phyloP scores from a whole-genome alignment of 2,113 vertebrate genomes.

The Poecile atricapillus region DNA sequence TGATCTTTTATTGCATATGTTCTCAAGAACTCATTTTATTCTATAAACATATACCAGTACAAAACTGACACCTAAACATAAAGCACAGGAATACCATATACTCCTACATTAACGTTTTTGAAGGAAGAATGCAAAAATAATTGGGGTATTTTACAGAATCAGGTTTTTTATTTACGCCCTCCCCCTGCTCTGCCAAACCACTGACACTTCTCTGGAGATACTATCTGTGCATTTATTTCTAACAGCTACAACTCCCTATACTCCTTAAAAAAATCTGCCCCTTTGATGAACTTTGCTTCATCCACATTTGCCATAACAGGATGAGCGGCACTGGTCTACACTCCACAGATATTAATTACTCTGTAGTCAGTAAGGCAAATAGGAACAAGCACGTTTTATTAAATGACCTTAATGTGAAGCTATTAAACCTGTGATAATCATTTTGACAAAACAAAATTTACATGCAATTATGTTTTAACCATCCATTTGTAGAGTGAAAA shows the following conservation, averaged over 20 bases:
- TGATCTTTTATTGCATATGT: neutral
- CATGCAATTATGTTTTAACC: neutral
- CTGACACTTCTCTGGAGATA: neutral
- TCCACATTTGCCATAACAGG: accelerated
- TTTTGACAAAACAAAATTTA: neutral
- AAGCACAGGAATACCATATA: neutral
- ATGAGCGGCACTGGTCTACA: neutral
- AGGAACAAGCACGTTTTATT: neutral
- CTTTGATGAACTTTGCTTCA: neutral
- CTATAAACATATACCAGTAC: neutral
- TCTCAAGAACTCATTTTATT: neutral
- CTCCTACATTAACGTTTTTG: neutral
- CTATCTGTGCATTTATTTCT: neutral
- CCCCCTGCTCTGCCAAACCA: neutral
- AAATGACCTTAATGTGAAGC: neutral
- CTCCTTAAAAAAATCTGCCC: neutral
- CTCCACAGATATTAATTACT: neutral
- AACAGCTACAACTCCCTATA: neutral
- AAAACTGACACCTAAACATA: neutral
- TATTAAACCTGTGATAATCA: neutral
- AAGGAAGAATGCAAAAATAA: neutral
- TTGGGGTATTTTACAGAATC: neutral
- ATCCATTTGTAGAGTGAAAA: neutral
- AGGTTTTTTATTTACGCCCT: neutral
- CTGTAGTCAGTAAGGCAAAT: neutral